Evolutionary conservation across 2,797 vertebrate genomes (phyloP).

Genomic region (Protosalanx chinensis): DNA sequence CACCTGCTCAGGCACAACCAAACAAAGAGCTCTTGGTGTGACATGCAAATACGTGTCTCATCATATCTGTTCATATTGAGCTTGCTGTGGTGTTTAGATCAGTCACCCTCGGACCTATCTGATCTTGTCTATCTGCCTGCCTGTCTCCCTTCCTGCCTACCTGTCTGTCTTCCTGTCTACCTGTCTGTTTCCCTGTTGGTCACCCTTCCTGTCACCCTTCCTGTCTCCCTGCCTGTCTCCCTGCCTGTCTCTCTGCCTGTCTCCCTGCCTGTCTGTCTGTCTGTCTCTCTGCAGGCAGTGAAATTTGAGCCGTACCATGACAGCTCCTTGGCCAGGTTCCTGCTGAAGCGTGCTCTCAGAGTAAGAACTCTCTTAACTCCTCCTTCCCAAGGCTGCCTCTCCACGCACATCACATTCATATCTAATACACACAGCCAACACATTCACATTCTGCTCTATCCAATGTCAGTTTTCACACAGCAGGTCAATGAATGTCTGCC

Average conservation of each 20-base stretch:
- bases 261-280: conserved; percentile 9
- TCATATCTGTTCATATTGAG: too few species aligned
- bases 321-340: conserved; percentile 91
- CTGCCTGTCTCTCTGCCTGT: too few species aligned
- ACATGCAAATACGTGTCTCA: conserved; percentile 40
- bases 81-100: too few species aligned
- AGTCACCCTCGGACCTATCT: too few species aligned
- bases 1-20: conserved; percentile 2
- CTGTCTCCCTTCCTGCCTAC: too few species aligned
- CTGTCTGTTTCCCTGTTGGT: too few species aligned
- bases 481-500: background rate
- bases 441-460: background rate
- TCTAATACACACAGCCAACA: background rate
- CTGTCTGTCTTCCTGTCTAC: too few species aligned
- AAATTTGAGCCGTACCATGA: conserved; percentile 99
- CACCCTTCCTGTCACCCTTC: too few species aligned
- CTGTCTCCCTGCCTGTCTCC: too few species aligned
- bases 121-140: too few species aligned
- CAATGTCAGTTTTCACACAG: background rate
- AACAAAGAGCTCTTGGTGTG: conserved; percentile 42
- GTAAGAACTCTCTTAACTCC: conserved; percentile 69
- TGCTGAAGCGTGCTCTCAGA: conserved; percentile 89
- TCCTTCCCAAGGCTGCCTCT: background rate
- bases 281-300: conserved; percentile 79
- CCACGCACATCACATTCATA: background rate